A percentile compares a stretch with the other conserved stretches of the same genome.
phyloP scores from a whole-genome alignment of 2,113 vertebrate species.

The Willisornis vidua region DNA sequence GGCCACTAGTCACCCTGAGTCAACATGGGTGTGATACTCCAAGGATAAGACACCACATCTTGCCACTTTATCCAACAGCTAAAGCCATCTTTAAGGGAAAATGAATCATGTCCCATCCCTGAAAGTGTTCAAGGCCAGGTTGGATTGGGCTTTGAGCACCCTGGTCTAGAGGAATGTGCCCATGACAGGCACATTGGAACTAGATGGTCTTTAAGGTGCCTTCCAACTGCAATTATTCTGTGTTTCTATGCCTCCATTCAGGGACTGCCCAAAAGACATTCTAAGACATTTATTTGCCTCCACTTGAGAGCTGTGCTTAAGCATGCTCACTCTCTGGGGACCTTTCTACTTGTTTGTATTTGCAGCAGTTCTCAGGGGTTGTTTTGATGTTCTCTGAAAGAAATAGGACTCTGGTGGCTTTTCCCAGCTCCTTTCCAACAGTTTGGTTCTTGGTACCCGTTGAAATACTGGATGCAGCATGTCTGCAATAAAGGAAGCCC shows the following conservation, averaged over 20 bases:
- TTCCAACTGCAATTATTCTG: not conserved
- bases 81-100: not conserved
- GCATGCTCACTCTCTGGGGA: not conserved
- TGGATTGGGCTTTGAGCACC: not conserved
- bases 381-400: not conserved
- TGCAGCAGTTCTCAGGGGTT: not conserved
- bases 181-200: not conserved
- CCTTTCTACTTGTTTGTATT: not conserved
- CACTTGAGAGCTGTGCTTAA: not conserved
- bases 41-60: not conserved
- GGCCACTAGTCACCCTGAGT: accelerated
- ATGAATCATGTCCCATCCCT: not conserved
- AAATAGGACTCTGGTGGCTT: not conserved
- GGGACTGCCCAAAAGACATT: not conserved
- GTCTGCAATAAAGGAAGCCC: not conserved
- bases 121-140: not conserved
- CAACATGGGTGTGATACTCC: accelerated
- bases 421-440: not conserved
- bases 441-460: not conserved
- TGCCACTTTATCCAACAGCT: not conserved
- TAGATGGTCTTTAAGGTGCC: not conserved
- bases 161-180: not conserved
- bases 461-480: not conserved
- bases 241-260: not conserved
- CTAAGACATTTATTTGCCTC: not conserved